Percentiles rank a stretch among this genome's conserved stretches.
These are phyloP conservation scores for Pogonomyrmex californicus DNA, from an alignment of 1,140 invertebrate genomes.

Conservation along the genomic window DNA sequence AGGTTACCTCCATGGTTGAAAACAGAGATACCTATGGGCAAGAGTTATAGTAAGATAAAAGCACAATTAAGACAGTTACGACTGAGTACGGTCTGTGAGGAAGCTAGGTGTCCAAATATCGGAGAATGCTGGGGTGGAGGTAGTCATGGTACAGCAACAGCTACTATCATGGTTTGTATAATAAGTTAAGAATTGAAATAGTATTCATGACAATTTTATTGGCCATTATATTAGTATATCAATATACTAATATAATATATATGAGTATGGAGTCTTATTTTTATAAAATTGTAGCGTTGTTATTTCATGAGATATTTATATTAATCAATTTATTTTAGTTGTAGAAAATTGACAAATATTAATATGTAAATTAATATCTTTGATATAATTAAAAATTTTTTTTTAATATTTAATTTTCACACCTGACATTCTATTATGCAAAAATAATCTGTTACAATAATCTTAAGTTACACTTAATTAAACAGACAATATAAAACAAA, in stretches of 20 bases:
- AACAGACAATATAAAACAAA: not conserved
- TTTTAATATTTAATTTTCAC: not conserved
- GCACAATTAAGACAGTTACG: constrained; percentile 95
- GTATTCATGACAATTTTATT: not conserved
- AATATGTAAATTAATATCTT: too few relatives aligned
- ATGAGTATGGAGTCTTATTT: not conserved
- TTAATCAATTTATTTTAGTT: too few relatives aligned
- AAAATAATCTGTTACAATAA: not conserved
- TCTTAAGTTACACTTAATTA: not conserved
- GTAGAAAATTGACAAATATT: too few relatives aligned
- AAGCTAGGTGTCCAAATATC: constrained; percentile 99
- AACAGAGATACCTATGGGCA: constrained; percentile 96
- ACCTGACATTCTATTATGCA: not conserved
- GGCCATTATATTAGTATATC: not conserved
- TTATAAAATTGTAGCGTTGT: not conserved
- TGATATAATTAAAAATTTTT: too few relatives aligned
- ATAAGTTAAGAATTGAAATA: not conserved
- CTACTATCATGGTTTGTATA: constrained; percentile 94
- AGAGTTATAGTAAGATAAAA: constrained; percentile 95
- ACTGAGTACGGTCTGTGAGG: constrained; percentile 99
- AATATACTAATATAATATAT: too few relatives aligned
- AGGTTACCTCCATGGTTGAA: constrained; percentile 99
- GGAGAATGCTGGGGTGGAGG: constrained; percentile 99
- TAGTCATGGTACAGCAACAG: constrained; percentile 94
- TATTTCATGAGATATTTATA: too few relatives aligned